Evolutionary conservation across 2,797 vertebrate species (phyloP).

Genomic region (Gila robusta): DNA sequence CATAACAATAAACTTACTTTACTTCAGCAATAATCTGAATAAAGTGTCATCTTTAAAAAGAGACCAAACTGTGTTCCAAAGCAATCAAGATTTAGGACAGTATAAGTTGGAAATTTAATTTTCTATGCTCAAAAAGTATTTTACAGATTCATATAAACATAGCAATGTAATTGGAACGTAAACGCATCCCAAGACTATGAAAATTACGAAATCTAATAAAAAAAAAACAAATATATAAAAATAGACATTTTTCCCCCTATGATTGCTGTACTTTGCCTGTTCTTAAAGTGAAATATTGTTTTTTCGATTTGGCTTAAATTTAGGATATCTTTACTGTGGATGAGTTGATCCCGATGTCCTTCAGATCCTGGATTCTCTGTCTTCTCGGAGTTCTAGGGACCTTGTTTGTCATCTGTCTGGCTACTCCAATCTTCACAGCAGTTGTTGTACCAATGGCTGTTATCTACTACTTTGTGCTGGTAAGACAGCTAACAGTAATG

Average conservation of each 20-base stretch:
- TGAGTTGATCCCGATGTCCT: constrained; percentile 86
- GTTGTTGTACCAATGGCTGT: constrained; percentile 85
- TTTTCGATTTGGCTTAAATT: background rate
- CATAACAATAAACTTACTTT: background rate
- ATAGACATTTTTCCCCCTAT: background rate
- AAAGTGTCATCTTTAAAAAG: background rate
- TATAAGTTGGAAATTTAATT: background rate
- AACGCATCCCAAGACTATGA: background rate
- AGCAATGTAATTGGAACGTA: background rate
- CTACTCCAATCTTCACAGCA: constrained; percentile 85
- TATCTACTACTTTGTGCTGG: constrained; percentile 91
- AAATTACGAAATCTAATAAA: background rate
- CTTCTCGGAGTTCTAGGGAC: constrained; percentile 87
- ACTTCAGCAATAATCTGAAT: background rate
- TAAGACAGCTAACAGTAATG: constrained; percentile 59
- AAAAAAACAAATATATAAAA: background rate
- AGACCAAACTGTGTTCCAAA: background rate
- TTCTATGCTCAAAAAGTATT: background rate
- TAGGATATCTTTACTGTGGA: constrained; percentile 95
- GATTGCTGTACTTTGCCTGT: background rate
- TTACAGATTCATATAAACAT: background rate
- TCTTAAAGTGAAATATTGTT: background rate
- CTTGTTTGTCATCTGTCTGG: constrained; percentile 88
- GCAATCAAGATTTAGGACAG: background rate
- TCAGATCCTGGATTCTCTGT: constrained; percentile 88